Evolutionary conservation across 2,113 vertebrate genomes (phyloP), one percentile per base, ranked within the genome.

Genomic region (Ictalurus punctatus): DNA sequence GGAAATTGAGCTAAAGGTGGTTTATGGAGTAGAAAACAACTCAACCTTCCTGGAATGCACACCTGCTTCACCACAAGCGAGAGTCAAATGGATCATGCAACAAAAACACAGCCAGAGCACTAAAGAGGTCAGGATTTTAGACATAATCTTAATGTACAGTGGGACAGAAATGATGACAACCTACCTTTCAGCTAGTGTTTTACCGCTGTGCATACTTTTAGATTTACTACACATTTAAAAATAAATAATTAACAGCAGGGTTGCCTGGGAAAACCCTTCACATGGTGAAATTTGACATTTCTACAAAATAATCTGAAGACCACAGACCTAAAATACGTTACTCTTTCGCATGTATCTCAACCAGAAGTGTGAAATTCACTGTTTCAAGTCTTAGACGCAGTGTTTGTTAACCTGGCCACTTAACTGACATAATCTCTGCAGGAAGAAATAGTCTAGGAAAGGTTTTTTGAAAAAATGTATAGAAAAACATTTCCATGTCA

Each of bases 1-100:
- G 6, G 90, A 90, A 0, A 37, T 65, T 86, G 94, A 95, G 48
- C 94, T 95, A 86, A 96, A 95, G 92, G 10, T 91, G 40, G 89
- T 96, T 65, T 98, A 96, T 14, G 97, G 95, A 0, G 96, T 98
- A 59, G 96, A 97, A 90, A 96, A 95, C 23, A 97, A 97, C 91
- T 92, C 97, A 7, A 96, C 96, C 8, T 98, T 97, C 92, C 94
- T 98, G 7, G 97, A 97, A 92, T 98, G 97, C 67, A 63, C 91
- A 9, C 88, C 95, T 0, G 93, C 83, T 23, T 97, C 96, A 0
- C 92, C 94, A 0, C 96, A 96, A 93, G 94, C 94, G 0, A 87
- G 92, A 0, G 4, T 96, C n/a, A 92, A 91, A 23, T 98, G 97
- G 97, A 94, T 94, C 44, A 74, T 92, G 87, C 92, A 84, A 92